Conservation (phyloP, 2,797 vertebrate species). For the Eulemur coronatus region DNA sequence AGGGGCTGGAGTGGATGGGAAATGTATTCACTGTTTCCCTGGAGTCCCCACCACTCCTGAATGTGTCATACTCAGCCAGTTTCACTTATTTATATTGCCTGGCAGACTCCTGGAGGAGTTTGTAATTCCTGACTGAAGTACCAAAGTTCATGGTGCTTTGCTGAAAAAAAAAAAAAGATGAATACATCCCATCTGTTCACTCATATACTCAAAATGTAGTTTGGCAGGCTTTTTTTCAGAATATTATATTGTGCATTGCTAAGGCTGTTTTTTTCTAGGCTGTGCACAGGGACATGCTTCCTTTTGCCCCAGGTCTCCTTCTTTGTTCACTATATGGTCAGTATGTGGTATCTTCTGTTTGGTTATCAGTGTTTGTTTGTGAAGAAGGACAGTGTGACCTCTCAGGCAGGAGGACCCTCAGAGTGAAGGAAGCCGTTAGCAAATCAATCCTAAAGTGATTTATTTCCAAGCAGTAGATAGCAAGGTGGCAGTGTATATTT, state of each 20-base stretch:
- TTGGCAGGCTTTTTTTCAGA: not conserved
- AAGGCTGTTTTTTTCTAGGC: not conserved
- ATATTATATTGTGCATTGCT: constrained; percentile 22
- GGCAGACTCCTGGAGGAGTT: not conserved
- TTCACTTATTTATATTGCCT: constrained; percentile 39
- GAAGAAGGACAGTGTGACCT: constrained; percentile 78
- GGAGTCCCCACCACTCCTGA: not conserved
- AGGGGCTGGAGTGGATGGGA: not conserved
- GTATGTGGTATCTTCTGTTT: constrained; percentile 30
- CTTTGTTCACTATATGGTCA: constrained; percentile 46
- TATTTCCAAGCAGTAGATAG: constrained; percentile 87
- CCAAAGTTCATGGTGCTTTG: not conserved
- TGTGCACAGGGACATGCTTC: not conserved
- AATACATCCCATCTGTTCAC: constrained; percentile 35
- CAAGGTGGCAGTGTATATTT: constrained; percentile 85
- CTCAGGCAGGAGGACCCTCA: constrained; percentile 74
- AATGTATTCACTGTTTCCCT: not conserved
- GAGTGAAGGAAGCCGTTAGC: constrained; percentile 82
- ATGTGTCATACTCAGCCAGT: not conserved
- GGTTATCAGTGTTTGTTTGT: constrained; percentile 64
- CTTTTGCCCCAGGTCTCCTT: not conserved
- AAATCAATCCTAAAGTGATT: constrained; percentile 90
- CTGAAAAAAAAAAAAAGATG: not conserved
- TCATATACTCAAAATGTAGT: not conserved
- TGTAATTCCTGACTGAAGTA: constrained; percentile 43